These are phyloP conservation scores for Sinhomidia bicolor DNA, from an alignment of 2,888 invertebrate species.

Conservation along the genomic window DNA sequence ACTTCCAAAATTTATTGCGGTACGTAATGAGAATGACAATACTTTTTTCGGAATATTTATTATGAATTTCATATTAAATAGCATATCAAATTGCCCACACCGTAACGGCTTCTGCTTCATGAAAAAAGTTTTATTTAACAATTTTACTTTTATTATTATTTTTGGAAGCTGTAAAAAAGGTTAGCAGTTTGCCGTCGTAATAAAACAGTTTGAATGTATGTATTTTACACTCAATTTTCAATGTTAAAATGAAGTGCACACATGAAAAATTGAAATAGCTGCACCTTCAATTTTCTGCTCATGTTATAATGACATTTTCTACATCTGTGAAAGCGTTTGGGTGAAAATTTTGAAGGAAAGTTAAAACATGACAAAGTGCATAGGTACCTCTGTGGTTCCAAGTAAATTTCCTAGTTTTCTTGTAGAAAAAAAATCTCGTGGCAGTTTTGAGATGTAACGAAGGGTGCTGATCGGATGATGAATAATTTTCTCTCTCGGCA, in stretches of 20 bases:
- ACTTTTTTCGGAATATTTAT: neutral
- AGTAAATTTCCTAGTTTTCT: neutral
- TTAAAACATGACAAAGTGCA: too few relatives aligned
- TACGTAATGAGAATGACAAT: neutral
- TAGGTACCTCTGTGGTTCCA: neutral
- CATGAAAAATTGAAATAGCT: too few relatives aligned
- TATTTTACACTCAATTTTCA: too few relatives aligned
- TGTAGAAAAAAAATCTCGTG: neutral
- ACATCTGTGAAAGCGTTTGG: too few relatives aligned
- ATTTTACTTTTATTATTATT: too few relatives aligned
- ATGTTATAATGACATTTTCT: too few relatives aligned
- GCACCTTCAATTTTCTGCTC: too few relatives aligned
- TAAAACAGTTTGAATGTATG: too few relatives aligned
- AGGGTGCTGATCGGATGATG: conserved; percentile 63
- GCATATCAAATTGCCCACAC: neutral
- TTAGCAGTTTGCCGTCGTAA: neutral
- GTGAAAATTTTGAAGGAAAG: too few relatives aligned
- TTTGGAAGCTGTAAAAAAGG: neutral
- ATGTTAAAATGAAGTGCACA: too few relatives aligned
- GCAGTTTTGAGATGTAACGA: conserved; percentile 32
- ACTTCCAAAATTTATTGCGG: neutral
- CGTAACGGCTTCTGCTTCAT: neutral
- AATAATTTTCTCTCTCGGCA: conserved; percentile 62
- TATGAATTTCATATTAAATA: neutral
- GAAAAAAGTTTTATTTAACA: neutral